phyloP scores from a whole-genome alignment of 2,888 invertebrate species.

The Mamestra brassicae region DNA sequence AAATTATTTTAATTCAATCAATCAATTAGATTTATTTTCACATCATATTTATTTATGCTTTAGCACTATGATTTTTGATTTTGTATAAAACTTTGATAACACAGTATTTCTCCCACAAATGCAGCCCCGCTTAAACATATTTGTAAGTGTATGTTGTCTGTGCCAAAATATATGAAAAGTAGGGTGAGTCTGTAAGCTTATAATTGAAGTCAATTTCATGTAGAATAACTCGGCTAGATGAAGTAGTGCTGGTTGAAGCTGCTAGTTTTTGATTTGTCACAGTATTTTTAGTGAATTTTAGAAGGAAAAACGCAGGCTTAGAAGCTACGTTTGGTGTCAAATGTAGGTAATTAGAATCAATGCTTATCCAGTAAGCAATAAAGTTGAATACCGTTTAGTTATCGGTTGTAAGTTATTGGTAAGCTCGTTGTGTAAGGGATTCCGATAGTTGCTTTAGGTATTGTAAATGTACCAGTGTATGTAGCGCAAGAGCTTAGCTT shows the following conservation, averaged over 20 bases:
- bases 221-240: not conserved
- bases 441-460: not conserved
- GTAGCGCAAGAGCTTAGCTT: no score
- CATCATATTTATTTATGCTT: not conserved
- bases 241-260: not conserved
- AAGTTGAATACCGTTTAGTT: not conserved
- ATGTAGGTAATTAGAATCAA: not conserved
- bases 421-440: not conserved
- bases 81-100: not conserved
- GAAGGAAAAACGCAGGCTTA: not conserved
- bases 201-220: not conserved
- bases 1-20: not conserved
- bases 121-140: not conserved
- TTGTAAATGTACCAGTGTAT: no score
- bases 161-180: constrained; percentile 38
- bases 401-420: not conserved
- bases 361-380: not conserved
- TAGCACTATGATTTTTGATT: not conserved
- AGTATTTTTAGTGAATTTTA: not conserved
- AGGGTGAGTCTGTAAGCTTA: constrained; percentile 1
- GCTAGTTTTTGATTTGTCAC: not conserved
- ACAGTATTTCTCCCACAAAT: not conserved
- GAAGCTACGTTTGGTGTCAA: not conserved
- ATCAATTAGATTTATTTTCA: not conserved
- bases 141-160: constrained; percentile 15